Percentiles rank a stretch among this genome's conserved stretches.
Conservation (phyloP, 2,888 invertebrate species). For the Scrobipalpa atriplicella region DNA sequence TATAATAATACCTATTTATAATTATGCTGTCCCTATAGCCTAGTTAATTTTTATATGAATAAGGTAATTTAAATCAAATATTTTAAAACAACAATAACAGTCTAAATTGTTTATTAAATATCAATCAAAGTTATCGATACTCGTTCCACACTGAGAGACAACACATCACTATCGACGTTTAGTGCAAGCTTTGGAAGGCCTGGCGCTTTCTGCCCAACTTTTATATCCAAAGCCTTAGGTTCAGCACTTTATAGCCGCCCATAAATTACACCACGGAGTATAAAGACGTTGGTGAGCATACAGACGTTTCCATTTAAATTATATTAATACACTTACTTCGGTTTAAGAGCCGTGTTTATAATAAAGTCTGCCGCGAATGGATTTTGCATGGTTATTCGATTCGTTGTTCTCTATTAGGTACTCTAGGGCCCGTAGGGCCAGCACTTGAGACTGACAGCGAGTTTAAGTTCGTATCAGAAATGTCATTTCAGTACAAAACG, state of each 20-base stretch:
- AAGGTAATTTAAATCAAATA: no score
- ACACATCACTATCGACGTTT: constrained; percentile 54
- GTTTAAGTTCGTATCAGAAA: no score
- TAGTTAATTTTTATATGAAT: no score
- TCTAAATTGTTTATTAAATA: no score
- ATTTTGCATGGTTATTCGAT: constrained; percentile 52
- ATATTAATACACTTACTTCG: constrained; percentile 66
- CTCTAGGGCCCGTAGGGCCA: no score
- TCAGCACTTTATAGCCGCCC: constrained; percentile 67
- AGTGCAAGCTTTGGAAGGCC: constrained; percentile 49
- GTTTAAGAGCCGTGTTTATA: constrained; percentile 60
- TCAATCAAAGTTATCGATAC: not conserved
- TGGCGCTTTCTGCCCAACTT: constrained; percentile 65
- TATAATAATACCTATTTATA: no score
- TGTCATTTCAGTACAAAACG: no score
- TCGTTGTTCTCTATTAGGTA: not conserved
- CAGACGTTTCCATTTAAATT: constrained; percentile 75
- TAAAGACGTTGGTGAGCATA: constrained; percentile 76
- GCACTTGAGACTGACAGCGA: no score
- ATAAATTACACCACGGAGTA: constrained; percentile 74
- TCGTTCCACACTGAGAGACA: not conserved
- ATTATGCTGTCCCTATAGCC: no score
- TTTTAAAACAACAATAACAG: no score
- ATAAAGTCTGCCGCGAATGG: constrained; percentile 70
- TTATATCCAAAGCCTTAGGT: constrained; percentile 74